A percentile compares a stretch with the other conserved stretches of the same genome.
Evolutionary conservation across 53 echinoderm and acorn worm species (phyloP).

Genomic region (Luidia sarsii): DNA sequence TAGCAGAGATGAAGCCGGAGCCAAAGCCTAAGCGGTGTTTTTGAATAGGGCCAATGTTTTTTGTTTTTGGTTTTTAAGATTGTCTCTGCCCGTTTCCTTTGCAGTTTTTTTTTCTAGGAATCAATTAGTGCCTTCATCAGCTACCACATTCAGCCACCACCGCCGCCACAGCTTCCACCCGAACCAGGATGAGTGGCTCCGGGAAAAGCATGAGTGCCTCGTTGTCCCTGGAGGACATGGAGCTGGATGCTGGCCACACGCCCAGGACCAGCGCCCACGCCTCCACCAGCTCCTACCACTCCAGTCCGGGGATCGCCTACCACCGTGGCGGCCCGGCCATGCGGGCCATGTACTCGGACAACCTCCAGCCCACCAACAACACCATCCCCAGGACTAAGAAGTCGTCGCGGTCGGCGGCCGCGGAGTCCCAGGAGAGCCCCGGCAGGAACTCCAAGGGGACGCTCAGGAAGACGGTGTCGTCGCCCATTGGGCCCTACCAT

Average conservation of each 20-base stretch:
- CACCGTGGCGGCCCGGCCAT: background rate
- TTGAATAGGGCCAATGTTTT: no score
- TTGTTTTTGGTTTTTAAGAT: no score
- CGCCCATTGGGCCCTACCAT: slow-evolving; percentile 44
- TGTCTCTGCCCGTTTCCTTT: no score
- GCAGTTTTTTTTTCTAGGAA: no score
- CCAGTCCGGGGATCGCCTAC: slow-evolving; percentile 9
- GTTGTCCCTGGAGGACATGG: slow-evolving; percentile 33
- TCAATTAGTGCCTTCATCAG: no score
- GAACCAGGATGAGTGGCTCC: slow-evolving; percentile 41
- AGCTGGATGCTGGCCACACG: background rate
- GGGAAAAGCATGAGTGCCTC: slow-evolving; percentile 56
- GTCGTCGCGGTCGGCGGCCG: background rate
- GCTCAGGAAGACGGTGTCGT: slow-evolving; percentile 42
- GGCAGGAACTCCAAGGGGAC: background rate
- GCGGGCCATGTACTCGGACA: slow-evolving; percentile 28
- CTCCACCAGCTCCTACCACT: slow-evolving; percentile 44
- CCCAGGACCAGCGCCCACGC: slow-evolving; percentile 1
- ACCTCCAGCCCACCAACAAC: slow-evolving; percentile 35
- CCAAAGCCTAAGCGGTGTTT: no score
- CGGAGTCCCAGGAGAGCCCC: slow-evolving; percentile 14
- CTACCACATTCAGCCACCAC: slow-evolving; percentile 38
- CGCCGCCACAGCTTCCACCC: background rate
- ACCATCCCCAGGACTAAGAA: slow-evolving; percentile 51
- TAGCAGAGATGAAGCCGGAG: no score